Conservation (phyloP, 2,113 vertebrate genomes). For the Myiozetetes cayanensis region DNA sequence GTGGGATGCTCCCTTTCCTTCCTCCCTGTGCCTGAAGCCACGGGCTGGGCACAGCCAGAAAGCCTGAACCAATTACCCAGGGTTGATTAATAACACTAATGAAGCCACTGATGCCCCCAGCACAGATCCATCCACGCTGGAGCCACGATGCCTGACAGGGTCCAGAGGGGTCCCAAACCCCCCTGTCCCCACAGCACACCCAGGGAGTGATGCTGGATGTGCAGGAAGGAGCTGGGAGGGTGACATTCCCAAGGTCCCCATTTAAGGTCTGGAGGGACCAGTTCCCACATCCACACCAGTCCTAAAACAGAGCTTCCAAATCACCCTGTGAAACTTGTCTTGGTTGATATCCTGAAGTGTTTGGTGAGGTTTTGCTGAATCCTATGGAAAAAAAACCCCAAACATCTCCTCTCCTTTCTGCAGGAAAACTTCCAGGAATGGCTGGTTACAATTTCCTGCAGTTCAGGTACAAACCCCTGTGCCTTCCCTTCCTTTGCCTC, state of each 20-base stretch:
- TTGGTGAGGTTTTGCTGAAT: background rate
- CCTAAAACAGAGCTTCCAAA: background rate
- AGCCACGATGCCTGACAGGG: too few species aligned
- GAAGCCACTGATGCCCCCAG: background rate
- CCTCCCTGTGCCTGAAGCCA: background rate
- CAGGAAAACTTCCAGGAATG: background rate
- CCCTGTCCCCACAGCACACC: rapidly evolving
- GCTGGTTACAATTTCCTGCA: background rate
- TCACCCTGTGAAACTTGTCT: rapidly evolving
- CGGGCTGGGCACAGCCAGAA: background rate
- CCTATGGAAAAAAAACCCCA: too few species aligned
- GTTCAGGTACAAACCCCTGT: background rate
- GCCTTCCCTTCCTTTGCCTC: background rate
- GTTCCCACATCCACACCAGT: background rate
- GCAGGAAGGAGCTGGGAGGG: background rate
- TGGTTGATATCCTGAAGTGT: background rate
- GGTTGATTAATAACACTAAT: background rate
- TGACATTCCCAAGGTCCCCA: background rate
- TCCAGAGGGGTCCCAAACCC: background rate
- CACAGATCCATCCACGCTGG: background rate
- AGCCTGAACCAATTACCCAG: constrained; percentile 31
- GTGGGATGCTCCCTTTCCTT: background rate
- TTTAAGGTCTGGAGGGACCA: background rate
- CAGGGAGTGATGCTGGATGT: background rate
- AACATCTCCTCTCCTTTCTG: background rate